Conservation (phyloP, 2,888 invertebrate genomes). For the Hyppa rectilinea region DNA sequence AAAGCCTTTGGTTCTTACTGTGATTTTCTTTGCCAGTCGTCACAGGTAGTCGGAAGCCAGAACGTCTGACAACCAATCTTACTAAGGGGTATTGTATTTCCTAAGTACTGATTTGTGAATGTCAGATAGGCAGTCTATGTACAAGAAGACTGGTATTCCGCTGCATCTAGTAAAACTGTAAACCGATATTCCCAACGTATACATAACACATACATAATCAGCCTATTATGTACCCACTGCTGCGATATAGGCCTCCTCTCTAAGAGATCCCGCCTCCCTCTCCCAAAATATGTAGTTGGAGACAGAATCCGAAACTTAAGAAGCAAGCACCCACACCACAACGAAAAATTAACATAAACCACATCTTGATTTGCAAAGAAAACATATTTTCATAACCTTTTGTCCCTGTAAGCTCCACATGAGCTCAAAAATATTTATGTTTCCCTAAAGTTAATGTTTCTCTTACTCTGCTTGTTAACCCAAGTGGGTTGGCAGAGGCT, state of each 20-base stretch:
- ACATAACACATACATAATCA: too few relatives aligned
- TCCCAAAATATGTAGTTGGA: too few relatives aligned
- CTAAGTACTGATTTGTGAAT: neutral
- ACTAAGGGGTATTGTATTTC: neutral
- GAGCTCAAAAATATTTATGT: slow-evolving; percentile 30
- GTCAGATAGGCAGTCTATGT: neutral
- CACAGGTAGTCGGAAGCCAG: neutral
- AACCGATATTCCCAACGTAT: too few relatives aligned
- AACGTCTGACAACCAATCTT: neutral
- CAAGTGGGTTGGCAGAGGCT: neutral
- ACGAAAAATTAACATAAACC: slow-evolving; percentile 5
- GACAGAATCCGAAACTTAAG: too few relatives aligned
- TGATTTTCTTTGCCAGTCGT: too few relatives aligned
- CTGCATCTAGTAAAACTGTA: neutral
- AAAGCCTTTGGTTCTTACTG: neutral
- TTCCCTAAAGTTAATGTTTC: slow-evolving; percentile 23
- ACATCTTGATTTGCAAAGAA: slow-evolving; percentile 38
- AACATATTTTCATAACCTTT: slow-evolving; percentile 24
- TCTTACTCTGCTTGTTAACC: slow-evolving; percentile 21
- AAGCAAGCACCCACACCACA: neutral
- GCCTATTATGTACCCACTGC: too few relatives aligned
- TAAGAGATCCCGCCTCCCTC: too few relatives aligned
- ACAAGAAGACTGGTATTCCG: neutral
- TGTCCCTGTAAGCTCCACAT: neutral
- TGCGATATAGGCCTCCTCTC: too few relatives aligned